Base-by-base conservation (phyloP, 2,888 invertebrate species). In the Drosophila colorata region DNA sequence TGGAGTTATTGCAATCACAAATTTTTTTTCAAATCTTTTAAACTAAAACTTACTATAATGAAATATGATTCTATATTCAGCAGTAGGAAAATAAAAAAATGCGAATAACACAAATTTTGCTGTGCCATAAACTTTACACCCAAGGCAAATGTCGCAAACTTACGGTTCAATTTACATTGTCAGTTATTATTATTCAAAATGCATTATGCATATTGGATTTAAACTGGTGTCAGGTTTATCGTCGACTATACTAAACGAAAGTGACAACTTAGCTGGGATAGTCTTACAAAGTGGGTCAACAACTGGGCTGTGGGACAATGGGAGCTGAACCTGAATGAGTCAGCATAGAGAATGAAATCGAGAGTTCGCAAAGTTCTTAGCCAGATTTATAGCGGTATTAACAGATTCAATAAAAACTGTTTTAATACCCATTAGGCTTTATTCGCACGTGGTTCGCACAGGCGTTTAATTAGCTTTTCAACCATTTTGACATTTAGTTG, bases 281-380 rank as follows among this genome's bases (percentile, higher is more conserved):
- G 48, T 66, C 48, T 75, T 78, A 71, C 71, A 71, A 78, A 82
- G 53, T 83, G 78, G 82, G 82, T 74, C 85, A 83, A 80, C 82
- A 80, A 82, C 84, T 64, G 49, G 41, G 20, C 55, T 48, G 43
- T 53, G 69, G 40, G 44, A 69, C 13, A 59, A 44, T 60, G 69
- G 53, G 7, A 57, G 16, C 44, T 1, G 23, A 58, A 57, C 16
- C 52, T 52, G 41, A 56, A 69, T 81, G 79, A 80, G 46, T 80
- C 80, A 81, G 35, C 25, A 9, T 5, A 23, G 8, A 23, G 40
- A 66, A 48, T 58, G 18, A 14, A 38, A 51, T 28, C 13, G 7
- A 20, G 2, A 28, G 31, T 48, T 20, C 9, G 4, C 41, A 35
- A 16, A 7, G 38, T 46, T 33, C 16, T 16, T 11, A 43, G 35